Evolutionary conservation across 2,888 invertebrate genomes (phyloP), one percentile per base, ranked within the genome.

Genomic region (Frankliniella intonsa): DNA sequence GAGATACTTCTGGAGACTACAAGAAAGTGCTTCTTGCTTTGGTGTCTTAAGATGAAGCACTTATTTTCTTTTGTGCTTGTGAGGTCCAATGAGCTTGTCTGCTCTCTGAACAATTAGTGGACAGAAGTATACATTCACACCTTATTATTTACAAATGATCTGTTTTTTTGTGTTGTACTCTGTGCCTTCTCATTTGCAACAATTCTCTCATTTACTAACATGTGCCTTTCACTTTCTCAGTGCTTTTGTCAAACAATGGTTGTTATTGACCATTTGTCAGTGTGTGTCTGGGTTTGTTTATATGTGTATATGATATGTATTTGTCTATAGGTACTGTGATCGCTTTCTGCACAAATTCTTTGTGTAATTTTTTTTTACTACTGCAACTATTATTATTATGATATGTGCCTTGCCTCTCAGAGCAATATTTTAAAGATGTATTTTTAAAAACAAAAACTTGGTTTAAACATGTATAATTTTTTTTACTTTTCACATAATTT

Each of bases 1-100:
- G 93, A 87, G 97, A 97, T 90, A 96, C 96, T 85, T 95, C 95
- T 87, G 97, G 97, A 86, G 95, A 97, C 91, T 97, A 97, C 92
- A 96, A 93, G 91, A 94, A 94, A 90, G 93, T 95, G 87, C 92
- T 97, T 88, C 92, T 97, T 89, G 93, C 95, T 87, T 90, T 97
- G 88, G 92, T 95, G 89, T 93, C 92, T 88, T 92, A 92, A 87
- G 88, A 87, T 81, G 83, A 65, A 81, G 5, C 55, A 55, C 0
- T 22, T 22, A 76, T 25, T 22, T 8, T 76, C 9, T 76, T 55
- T 55, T 25, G 12, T 76, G 69, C 69, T 22, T 25, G 12, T 2
- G 69, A 76, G 25, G 69, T 76, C 69, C 69, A 76, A 25, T 76
- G 69, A 76, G 69, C 69, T 22, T 22, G 11, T 38, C 25, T 76